Evolutionary conservation across 23 tunicate species (phyloP).

Genomic region (Botrylloides violaceus): DNA sequence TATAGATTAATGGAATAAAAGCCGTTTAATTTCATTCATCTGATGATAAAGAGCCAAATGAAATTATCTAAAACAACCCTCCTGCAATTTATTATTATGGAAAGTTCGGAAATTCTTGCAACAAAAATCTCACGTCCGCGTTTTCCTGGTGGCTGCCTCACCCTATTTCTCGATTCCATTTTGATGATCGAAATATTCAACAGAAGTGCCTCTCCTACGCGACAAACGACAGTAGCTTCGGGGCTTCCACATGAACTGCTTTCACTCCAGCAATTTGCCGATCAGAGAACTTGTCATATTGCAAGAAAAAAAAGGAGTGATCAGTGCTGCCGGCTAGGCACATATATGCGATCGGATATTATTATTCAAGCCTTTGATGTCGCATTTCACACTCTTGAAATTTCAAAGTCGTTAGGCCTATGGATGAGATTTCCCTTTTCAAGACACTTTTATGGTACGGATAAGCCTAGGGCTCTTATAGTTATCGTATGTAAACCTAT

Average conservation of each 20-base stretch:
- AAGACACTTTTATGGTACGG: no score
- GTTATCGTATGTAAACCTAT: no score
- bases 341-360: not conserved
- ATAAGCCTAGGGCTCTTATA: no score
- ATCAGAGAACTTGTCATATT: not conserved
- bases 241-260: constrained; percentile 2
- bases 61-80: no score
- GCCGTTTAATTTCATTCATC: no score
- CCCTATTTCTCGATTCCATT: not conserved
- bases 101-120: no score
- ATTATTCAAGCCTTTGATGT: not conserved
- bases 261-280: not conserved
- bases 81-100: no score
- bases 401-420: not conserved
- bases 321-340: no score
- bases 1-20: no score
- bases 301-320: not conserved
- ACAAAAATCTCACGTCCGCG: no score
- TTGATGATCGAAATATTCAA: not conserved
- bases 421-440: no score
- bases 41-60: no score
- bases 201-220: constrained; percentile 1
- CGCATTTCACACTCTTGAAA: not conserved
- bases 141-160: constrained; percentile 1
- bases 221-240: not conserved